Base-by-base conservation (phyloP, 1,140 invertebrate species). In the Phymastichus coffea region DNA sequence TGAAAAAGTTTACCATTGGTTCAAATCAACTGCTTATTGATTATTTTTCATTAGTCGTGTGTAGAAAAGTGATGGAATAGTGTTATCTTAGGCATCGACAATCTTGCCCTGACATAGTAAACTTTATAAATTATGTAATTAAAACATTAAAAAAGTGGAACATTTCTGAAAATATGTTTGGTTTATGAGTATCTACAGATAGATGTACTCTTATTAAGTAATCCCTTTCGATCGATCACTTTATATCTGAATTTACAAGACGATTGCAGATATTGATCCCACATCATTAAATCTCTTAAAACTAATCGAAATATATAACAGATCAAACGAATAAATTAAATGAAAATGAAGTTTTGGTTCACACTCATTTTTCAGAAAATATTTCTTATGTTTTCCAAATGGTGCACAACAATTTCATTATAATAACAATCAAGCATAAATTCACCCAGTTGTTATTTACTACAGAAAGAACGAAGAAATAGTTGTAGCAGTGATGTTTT, bases 331-430 rank as follows among this genome's bases (percentile, higher is more conserved):
- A 47, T 33, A 51, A 37, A 47, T 44, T 68, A 22, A 22, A 46
- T 44, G 33, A 58, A 33, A 19, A 41, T 48, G 56, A 63, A 33
- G 48, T 61, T 46, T 26, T 67, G 14, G 38, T 61, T 10, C n/a
- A 61, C 23, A 60, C 61, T 46, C 67, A 75, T 64, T 74, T 72
- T 65, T 65, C 67, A 23, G 63, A 75, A 63, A 72, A 74, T 47
- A 74, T 60, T 56, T 47, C 62, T 22, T 73, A 69, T 38, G 41
- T 70, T 0, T 40, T 65, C 22, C 67, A 73, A 57, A 73, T 65
- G 67, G 61, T 47, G 64, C 66, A 23, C 69, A n/a, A n/a, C n/a
- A n/a, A n/a, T n/a, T n/a, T n/a, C n/a, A n/a, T n/a, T n/a, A n/a
- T n/a, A n/a, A n/a, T n/a, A n/a, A n/a, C n/a, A n/a, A n/a, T n/a